Evolutionary conservation across 2,113 vertebrate genomes (phyloP).

Genomic region (Myocastor coypus): DNA sequence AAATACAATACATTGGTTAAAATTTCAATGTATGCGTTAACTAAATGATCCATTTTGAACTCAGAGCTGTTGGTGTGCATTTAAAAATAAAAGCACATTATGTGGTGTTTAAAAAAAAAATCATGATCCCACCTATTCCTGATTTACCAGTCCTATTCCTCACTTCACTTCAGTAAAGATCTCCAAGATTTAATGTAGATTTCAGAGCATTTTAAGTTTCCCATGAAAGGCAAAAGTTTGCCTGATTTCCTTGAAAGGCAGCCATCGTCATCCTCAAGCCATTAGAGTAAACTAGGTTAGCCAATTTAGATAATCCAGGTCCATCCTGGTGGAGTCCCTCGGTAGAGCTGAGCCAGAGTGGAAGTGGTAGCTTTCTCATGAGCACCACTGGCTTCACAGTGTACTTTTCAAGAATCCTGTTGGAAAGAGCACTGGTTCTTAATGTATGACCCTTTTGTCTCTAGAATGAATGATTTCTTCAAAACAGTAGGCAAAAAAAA

Average conservation of each 20-base stretch:
- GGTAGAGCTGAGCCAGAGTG: neutral
- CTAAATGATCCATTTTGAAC: too few relatives aligned
- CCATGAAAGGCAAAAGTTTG: too few relatives aligned
- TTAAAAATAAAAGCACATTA: too few relatives aligned
- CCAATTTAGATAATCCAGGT: neutral
- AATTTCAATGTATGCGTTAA: too few relatives aligned
- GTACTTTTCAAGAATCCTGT: constrained; percentile 12
- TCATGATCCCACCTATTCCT: neutral
- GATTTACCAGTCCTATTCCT: neutral
- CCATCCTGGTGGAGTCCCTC: neutral
- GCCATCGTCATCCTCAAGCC: neutral
- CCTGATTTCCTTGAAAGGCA: constrained; percentile 35
- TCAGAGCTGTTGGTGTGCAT: too few relatives aligned
- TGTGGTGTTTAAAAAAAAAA: too few relatives aligned
- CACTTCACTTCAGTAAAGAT: neutral
- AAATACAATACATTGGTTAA: too few relatives aligned
- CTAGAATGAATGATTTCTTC: neutral
- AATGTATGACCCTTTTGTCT: neutral
- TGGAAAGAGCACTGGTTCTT: neutral
- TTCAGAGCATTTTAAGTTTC: neutral
- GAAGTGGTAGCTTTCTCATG: neutral
- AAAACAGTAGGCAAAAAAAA: neutral
- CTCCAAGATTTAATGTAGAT: neutral
- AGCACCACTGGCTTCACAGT: constrained; percentile 28
- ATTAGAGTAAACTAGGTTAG: neutral